These are phyloP conservation scores for Onychomys leucogaster DNA, from an alignment of 2,797 vertebrate genomes.

Conservation along the genomic window DNA sequence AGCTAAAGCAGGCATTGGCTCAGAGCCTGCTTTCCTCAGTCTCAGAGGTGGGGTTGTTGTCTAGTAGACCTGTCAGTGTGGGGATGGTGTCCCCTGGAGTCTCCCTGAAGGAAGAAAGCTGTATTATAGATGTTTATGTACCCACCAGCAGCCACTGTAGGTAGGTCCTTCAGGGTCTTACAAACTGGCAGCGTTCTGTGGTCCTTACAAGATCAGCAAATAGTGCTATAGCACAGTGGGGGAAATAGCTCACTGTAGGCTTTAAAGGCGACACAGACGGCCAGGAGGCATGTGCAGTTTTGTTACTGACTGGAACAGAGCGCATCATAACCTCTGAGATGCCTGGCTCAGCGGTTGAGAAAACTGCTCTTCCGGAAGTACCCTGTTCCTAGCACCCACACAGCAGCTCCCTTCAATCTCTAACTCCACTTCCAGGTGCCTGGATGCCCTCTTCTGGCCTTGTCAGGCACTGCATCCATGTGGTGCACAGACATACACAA, in stretches of 20 bases:
- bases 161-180: neutral
- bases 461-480: neutral
- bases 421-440: no score
- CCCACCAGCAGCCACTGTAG: neutral
- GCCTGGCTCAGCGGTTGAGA: neutral
- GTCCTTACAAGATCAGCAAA: neutral
- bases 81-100: neutral
- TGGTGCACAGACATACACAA: neutral
- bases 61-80: neutral
- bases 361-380: neutral
- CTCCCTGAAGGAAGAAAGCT: neutral
- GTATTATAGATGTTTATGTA: neutral
- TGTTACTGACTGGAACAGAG: neutral
- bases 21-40: neutral
- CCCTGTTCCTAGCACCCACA: neutral
- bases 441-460: neutral
- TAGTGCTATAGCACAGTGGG: neutral
- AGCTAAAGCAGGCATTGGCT: neutral
- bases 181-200: neutral
- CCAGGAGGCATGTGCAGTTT: neutral
- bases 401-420: no score
- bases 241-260: neutral
- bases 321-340: neutral
- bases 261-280: neutral
- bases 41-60: neutral